Evolutionary conservation across 2,797 vertebrate species (phyloP).

Genomic region (Amblyraja radiata): DNA sequence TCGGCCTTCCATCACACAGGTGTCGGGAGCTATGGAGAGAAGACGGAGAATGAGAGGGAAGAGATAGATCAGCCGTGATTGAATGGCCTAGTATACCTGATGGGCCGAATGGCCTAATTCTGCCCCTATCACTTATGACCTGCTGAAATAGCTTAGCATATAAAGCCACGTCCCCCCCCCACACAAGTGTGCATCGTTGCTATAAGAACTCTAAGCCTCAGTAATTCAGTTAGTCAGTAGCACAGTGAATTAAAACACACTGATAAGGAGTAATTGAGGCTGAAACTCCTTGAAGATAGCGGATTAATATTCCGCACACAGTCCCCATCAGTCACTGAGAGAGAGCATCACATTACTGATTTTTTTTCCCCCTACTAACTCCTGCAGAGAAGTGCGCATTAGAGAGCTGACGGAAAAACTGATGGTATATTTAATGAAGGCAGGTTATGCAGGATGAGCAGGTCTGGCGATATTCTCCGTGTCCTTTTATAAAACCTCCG

Average conservation of each 20-base stretch:
- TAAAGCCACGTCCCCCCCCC: neutral
- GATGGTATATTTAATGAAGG: slow-evolving; percentile 23
- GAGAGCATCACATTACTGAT: slow-evolving; percentile 1
- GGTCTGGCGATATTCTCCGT: neutral
- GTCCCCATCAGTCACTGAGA: neutral
- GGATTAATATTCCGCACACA: slow-evolving; percentile 30
- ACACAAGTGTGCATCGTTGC: neutral
- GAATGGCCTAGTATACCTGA: too few species aligned
- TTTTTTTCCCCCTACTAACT: neutral
- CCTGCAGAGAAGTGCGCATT: neutral
- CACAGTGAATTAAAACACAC: neutral
- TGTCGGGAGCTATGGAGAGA: too few species aligned
- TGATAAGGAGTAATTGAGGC: slow-evolving; percentile 23
- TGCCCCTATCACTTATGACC: too few species aligned
- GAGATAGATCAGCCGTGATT: too few species aligned
- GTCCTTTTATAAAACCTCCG: neutral
- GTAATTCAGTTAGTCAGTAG: neutral
- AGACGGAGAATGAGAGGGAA: too few species aligned
- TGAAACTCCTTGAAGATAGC: neutral
- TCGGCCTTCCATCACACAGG: too few species aligned
- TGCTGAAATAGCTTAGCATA: neutral
- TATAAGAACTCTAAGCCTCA: neutral
- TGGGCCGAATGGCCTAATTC: too few species aligned
- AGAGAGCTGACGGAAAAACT: neutral
- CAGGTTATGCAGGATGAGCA: neutral